These are phyloP conservation scores for Sebastes paucispinis DNA, from an alignment of 2,797 vertebrate species.

Conservation along the genomic window DNA sequence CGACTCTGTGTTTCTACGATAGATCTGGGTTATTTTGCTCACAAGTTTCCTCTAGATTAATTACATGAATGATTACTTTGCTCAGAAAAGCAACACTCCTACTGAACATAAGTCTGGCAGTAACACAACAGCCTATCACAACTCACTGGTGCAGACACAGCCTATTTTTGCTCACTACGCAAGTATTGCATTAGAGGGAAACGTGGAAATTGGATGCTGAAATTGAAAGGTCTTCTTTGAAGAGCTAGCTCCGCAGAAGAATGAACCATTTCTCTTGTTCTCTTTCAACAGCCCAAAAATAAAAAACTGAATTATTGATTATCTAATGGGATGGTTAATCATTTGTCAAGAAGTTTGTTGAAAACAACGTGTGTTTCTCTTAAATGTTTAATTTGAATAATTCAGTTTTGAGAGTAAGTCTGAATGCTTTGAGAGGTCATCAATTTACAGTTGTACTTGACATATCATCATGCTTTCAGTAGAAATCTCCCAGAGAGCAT, in stretches of 20 bases:
- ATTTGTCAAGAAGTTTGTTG: conserved; percentile 63
- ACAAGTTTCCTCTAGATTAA: conserved; percentile 81
- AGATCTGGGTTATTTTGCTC: conserved; percentile 78
- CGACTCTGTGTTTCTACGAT: conserved; percentile 62
- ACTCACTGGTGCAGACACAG: conserved; percentile 72
- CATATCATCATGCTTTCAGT: neutral
- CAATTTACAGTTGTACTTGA: conserved; percentile 1
- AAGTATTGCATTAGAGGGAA: conserved; percentile 65
- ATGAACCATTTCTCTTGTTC: conserved; percentile 49
- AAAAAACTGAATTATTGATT: conserved; percentile 64
- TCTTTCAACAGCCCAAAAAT: conserved; percentile 41
- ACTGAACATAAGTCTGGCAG: conserved; percentile 62
- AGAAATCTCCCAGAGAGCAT: neutral
- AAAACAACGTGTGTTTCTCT: conserved; percentile 42
- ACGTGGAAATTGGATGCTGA: conserved; percentile 70
- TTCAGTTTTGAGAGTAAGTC: conserved; percentile 17
- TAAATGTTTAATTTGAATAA: conserved; percentile 42
- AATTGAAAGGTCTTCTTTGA: conserved; percentile 72
- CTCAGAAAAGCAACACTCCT: conserved; percentile 70
- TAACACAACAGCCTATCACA: conserved; percentile 75
- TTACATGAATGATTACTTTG: conserved; percentile 85
- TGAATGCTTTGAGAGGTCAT: conserved; percentile 15
- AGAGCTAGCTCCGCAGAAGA: conserved; percentile 52
- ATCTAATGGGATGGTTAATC: conserved; percentile 64
- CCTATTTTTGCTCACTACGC: conserved; percentile 64